Percentiles rank a stretch among this genome's conserved stretches.
Conservation (phyloP, 2,113 vertebrate species). For the Miniopterus natalensis region DNA sequence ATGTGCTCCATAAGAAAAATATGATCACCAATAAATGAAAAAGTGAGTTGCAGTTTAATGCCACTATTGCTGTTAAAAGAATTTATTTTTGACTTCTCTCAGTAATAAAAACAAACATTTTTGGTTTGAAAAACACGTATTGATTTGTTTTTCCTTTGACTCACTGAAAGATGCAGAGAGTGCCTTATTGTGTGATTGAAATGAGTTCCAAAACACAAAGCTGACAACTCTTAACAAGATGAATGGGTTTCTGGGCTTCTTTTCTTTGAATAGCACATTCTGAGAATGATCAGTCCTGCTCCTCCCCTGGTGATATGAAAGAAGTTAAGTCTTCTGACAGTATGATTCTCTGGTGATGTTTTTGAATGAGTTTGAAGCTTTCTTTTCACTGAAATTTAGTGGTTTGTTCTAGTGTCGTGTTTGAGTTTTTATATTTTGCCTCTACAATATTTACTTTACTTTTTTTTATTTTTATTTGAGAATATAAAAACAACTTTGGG, state of each 20-base stretch:
- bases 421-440: conserved; percentile 39
- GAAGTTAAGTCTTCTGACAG: not conserved
- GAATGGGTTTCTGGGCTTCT: not conserved
- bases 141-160: conserved; percentile 62
- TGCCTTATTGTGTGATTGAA: conserved; percentile 30
- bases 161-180: not conserved
- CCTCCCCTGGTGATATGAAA: not conserved
- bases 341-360: not conserved
- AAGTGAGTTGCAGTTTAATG: not conserved
- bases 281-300: not conserved
- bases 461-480: not conserved
- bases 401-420: not conserved
- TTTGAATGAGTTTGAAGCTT: conserved; percentile 20
- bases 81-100: not conserved
- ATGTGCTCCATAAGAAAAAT: not conserved
- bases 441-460: not conserved
- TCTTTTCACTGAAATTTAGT: conserved; percentile 23
- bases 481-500: not conserved
- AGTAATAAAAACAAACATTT: not conserved
- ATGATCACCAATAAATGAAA: not conserved
- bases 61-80: not conserved
- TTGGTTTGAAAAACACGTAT: conserved; percentile 16
- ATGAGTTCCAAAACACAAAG: conserved; percentile 40
- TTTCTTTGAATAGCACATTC: not conserved
- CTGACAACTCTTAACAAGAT: conserved; percentile 34